Evolutionary conservation across 2,888 invertebrate genomes (phyloP).

Genomic region (Drosophila imparisetae): DNA sequence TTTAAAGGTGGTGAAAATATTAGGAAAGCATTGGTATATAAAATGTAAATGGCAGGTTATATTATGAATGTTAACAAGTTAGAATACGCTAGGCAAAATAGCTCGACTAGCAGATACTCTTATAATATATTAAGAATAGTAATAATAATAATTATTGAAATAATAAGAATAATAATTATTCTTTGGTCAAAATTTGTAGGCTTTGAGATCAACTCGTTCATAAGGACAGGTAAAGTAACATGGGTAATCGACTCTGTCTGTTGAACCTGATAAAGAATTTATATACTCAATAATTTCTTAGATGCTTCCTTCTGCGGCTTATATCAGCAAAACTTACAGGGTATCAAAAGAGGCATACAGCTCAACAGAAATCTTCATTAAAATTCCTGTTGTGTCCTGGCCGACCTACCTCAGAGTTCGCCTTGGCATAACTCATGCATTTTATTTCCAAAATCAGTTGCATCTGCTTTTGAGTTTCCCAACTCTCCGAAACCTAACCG

Average conservation of each 20-base stretch:
- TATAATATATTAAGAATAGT: background rate
- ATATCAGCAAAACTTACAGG: background rate
- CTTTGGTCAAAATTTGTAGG: too few species aligned
- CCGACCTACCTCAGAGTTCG: slow-evolving; percentile 37
- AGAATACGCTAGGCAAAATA: background rate
- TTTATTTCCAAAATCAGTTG: slow-evolving; percentile 35
- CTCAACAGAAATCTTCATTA: slow-evolving; percentile 15
- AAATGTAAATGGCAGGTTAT: background rate
- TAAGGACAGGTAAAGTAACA: too few species aligned
- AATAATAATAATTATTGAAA: background rate
- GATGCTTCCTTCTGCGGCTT: background rate
- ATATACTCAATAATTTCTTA: background rate
- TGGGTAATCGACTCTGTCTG: too few species aligned
- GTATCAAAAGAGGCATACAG: background rate
- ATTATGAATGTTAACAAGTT: background rate
- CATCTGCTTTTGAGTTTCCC: slow-evolving; percentile 28
- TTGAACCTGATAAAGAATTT: too few species aligned
- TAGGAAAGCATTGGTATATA: background rate
- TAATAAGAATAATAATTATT: background rate
- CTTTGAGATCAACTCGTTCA: too few species aligned
- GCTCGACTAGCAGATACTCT: background rate
- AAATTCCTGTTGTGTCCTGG: slow-evolving; percentile 5
- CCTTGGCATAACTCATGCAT: slow-evolving; percentile 20
- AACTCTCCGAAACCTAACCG: slow-evolving; percentile 1
- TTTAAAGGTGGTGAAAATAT: background rate